A percentile compares a stretch with the other conserved stretches of the same genome.
These are phyloP conservation scores for Microdon myrmicae DNA, from an alignment of 2,888 invertebrate genomes.

Conservation along the genomic window DNA sequence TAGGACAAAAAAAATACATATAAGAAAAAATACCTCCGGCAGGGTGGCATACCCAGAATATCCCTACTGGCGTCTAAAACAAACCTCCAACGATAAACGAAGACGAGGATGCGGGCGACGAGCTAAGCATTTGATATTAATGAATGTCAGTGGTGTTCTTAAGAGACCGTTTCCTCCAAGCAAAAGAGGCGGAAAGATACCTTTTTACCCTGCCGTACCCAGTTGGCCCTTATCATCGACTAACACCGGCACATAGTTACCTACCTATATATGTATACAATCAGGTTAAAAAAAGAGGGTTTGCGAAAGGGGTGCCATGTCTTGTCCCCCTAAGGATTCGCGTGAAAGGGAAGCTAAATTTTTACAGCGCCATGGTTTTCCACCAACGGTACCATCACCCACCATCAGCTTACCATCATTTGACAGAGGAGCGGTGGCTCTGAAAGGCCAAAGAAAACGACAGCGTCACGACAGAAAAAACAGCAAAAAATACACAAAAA, in stretches of 20 bases:
- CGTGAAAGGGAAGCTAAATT: slow-evolving; percentile 48
- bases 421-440: slow-evolving; percentile 48
- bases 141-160: slow-evolving; percentile 51
- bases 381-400: slow-evolving; percentile 3
- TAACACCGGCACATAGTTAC: no score
- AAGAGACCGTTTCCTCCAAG: slow-evolving; percentile 34
- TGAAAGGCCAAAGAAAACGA: slow-evolving; percentile 43
- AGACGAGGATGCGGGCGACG: slow-evolving; percentile 6
- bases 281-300: slow-evolving; percentile 28
- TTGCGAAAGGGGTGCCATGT: slow-evolving; percentile 36
- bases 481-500: slow-evolving; percentile 2
- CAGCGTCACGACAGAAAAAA: neutral
- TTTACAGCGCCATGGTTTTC: slow-evolving; percentile 48
- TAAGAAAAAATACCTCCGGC: slow-evolving; percentile 48
- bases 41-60: slow-evolving; percentile 48
- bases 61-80: no score
- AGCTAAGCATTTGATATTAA: slow-evolving; percentile 49
- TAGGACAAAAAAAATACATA: slow-evolving; percentile 16
- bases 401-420: slow-evolving; percentile 16
- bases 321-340: slow-evolving; percentile 49
- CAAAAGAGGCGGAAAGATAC: slow-evolving; percentile 38
- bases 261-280: neutral
- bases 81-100: no score
- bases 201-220: slow-evolving; percentile 38
- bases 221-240: no score